Evolutionary conservation across 2,113 vertebrate genomes (phyloP), one percentile per base, ranked within the genome.

Genomic region (Myocastor coypus): DNA sequence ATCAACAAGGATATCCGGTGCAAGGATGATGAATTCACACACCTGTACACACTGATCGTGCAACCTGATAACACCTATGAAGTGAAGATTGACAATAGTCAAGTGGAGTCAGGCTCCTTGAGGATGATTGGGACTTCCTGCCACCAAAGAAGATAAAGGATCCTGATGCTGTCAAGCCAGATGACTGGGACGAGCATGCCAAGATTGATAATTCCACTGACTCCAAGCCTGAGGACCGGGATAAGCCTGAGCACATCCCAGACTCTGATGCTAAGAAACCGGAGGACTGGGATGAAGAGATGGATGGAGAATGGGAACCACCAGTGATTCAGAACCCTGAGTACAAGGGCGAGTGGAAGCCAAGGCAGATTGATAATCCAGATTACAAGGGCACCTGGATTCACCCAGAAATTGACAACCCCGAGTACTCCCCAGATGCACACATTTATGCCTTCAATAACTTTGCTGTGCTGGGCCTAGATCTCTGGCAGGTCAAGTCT

Each of bases 1-100:
- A 99, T 99, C 77, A 99, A 99, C 61, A 99, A 99, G 73, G 99
- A 99, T 7, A 98, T 99, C 19, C 98, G 98, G 7, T 99, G 98
- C 92, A 99, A 99, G 98, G 98, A 99, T 0, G 98, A 99, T 0
- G 98, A 98, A 0, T 98, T 98, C 97, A 98, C 98, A 24, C 98
- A 99, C 91, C 98, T 99, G 5, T 99, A 99, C 97, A 99, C 98
- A 0, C 96, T 99, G 88, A 98, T 99, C 26, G 93, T 99, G 24
- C 89, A 98, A 0, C 98, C 98, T 0, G 98, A 99, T 97, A 99
- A 99, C 91, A 99, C 98, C 0, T 99, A 99, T 0, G 98, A 99
- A 89, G 98, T 99, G 69, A 99, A 99, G 97, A 99, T 99, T 1
- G 98, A 99, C 96, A 99, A 99, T 13, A 98, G 80, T 64, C 98